A percentile compares a stretch with the other conserved stretches of the same genome.
phyloP scores from a whole-genome alignment of 2,113 vertebrate genomes.

The Antigone vipio region DNA sequence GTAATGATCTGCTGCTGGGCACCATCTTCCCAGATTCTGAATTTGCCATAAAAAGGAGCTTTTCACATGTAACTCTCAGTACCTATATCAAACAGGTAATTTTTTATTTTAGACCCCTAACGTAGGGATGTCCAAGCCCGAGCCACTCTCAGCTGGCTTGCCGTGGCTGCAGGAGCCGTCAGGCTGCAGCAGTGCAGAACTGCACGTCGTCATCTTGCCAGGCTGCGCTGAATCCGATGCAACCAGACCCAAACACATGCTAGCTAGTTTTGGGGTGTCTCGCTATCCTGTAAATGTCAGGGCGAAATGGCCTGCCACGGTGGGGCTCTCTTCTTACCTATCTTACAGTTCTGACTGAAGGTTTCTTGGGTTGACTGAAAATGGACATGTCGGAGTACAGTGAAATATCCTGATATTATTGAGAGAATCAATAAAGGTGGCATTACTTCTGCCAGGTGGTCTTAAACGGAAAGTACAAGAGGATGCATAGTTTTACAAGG shows the following conservation, averaged over 20 bases:
- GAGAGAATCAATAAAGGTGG: neutral
- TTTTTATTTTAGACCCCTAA: neutral
- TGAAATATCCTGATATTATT: neutral
- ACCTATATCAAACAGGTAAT: neutral
- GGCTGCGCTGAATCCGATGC: neutral
- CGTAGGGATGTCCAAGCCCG: neutral
- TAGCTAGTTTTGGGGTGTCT: neutral
- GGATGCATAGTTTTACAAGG: neutral
- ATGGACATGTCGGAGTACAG: neutral
- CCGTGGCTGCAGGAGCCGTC: neutral
- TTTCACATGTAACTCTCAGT: neutral
- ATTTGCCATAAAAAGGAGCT: neutral
- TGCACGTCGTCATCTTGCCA: fast-evolving
- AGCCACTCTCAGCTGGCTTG: neutral
- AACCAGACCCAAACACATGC: neutral
- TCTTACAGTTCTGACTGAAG: neutral
- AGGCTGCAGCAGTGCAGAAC: neutral
- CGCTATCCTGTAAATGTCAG: neutral
- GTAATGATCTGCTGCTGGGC: neutral
- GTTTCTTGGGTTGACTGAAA: neutral
- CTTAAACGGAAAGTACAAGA: neutral
- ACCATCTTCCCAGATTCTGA: neutral
- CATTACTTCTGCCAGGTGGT: neutral
- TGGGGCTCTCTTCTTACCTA: neutral
- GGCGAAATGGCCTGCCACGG: fast-evolving